These are phyloP conservation scores for Heteromurus nitidus DNA, from an alignment of 2,888 invertebrate genomes.

Conservation along the genomic window DNA sequence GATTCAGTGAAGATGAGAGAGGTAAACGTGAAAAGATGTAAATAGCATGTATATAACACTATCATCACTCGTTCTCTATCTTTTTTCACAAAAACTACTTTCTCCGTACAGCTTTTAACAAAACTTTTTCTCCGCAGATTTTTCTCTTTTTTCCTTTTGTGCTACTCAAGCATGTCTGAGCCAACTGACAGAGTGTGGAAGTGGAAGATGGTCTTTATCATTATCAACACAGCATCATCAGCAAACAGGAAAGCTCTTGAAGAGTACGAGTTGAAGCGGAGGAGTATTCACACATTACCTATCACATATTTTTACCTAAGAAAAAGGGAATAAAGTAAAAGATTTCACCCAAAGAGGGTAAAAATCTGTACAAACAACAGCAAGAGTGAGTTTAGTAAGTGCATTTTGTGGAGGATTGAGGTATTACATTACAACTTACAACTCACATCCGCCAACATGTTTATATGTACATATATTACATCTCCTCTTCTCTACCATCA, in stretches of 20 bases:
- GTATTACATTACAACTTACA: background rate
- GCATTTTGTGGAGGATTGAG: background rate
- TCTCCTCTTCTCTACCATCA: background rate
- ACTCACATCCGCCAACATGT: constrained; percentile 20
- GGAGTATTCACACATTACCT: background rate
- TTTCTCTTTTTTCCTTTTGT: background rate
- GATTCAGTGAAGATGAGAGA: background rate
- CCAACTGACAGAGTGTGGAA: background rate
- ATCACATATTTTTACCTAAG: constrained; percentile 18
- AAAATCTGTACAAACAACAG: too few relatives aligned
- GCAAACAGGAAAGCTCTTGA: background rate
- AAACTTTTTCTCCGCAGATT: constrained; percentile 12
- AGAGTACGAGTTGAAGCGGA: background rate
- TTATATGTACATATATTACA: background rate
- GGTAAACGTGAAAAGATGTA: background rate
- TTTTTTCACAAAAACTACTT: too few relatives aligned
- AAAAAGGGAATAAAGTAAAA: background rate
- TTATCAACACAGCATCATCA: constrained; percentile 12
- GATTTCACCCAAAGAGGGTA: background rate
- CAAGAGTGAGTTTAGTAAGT: too few relatives aligned
- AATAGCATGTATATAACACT: too few relatives aligned
- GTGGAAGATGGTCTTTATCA: background rate
- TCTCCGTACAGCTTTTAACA: background rate
- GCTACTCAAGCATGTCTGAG: constrained; percentile 2
- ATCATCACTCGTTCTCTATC: too few relatives aligned